phyloP scores from a whole-genome alignment of 2,888 invertebrate species.

The Nomada flava region DNA sequence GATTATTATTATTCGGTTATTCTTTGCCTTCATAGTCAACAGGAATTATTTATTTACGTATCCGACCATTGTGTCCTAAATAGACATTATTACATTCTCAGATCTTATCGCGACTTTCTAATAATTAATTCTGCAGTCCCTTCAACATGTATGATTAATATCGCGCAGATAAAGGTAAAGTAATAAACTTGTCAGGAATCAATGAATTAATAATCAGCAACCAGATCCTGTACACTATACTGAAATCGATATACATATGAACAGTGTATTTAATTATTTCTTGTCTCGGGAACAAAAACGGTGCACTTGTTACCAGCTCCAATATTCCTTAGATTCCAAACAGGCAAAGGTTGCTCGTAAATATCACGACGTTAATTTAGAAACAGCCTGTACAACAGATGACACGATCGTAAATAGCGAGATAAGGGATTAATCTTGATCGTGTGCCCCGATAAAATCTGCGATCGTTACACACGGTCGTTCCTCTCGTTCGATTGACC shows the following conservation, averaged over 20 bases:
- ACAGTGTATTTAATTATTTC: neutral
- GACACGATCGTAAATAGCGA: constrained; percentile 5
- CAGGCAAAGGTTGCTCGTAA: neutral
- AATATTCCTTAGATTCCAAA: neutral
- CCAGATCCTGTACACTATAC: neutral
- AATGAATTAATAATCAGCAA: neutral
- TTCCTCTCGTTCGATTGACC: constrained; percentile 35
- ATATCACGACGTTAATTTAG: neutral
- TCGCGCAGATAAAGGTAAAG: no score
- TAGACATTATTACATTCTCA: no score
- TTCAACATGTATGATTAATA: no score
- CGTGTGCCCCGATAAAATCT: constrained; percentile 21
- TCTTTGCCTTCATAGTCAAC: no score
- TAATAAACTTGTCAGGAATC: neutral
- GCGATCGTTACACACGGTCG: constrained; percentile 11
- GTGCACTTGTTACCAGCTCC: neutral
- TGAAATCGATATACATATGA: neutral
- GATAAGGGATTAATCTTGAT: constrained; percentile 36
- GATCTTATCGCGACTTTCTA: no score
- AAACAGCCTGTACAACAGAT: neutral
- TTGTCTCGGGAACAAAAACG: neutral
- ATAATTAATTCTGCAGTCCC: no score
- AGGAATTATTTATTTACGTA: no score
- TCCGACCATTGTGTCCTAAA: no score
- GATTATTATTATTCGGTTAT: no score